Evolutionary conservation across 2,113 vertebrate species (phyloP).

Genomic region (Chinchilla lanigera): DNA sequence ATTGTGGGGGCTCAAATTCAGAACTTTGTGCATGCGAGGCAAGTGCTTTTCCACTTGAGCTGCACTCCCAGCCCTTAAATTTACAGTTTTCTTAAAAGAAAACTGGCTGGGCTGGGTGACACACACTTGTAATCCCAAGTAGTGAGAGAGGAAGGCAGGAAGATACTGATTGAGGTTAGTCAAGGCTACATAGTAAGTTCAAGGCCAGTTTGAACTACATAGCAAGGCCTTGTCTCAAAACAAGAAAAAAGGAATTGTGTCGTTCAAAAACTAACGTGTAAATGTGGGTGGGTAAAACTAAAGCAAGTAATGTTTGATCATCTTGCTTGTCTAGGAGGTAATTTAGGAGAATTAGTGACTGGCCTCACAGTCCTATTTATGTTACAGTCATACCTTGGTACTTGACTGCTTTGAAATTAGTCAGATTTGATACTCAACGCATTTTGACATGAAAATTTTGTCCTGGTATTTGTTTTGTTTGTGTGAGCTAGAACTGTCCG

Average conservation of each 20-base stretch:
- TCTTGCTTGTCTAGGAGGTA: neutral
- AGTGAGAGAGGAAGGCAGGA: neutral
- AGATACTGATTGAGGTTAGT: neutral
- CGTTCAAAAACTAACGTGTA: conserved; percentile 45
- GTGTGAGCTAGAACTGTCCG: neutral
- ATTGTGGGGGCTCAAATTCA: neutral
- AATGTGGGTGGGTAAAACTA: neutral
- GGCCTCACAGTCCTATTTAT: neutral
- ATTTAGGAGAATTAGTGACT: conserved; percentile 24
- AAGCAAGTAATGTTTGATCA: conserved; percentile 20
- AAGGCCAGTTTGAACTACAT: neutral
- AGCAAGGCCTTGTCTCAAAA: neutral
- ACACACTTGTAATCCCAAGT: neutral
- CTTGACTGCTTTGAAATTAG: neutral
- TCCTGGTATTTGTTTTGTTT: neutral
- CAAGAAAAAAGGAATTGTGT: neutral
- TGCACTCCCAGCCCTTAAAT: neutral
- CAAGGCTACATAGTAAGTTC: neutral
- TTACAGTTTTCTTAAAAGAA: neutral
- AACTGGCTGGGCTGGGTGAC: neutral
- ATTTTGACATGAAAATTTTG: neutral
- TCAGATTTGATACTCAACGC: neutral
- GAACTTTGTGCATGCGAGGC: neutral
- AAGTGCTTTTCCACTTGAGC: neutral
- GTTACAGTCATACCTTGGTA: neutral